Percentiles rank a stretch among this genome's conserved stretches.
Conservation (phyloP, 2,113 vertebrate species). For the Machaerirhynchus nigripectus region DNA sequence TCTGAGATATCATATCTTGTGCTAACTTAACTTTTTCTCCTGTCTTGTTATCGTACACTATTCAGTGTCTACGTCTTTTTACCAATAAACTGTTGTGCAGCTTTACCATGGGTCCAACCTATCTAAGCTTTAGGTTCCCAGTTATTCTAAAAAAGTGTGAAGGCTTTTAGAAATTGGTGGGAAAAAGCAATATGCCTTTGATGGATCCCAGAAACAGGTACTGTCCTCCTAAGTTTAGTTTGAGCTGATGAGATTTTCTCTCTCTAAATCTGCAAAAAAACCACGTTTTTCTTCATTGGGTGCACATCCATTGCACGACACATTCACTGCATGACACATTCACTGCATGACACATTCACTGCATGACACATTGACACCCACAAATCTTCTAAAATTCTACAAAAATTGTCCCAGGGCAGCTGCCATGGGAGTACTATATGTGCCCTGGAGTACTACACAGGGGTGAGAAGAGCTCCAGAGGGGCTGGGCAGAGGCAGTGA, state of each 20-base stretch:
- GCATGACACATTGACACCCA: background rate
- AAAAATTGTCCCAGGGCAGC: fast-evolving
- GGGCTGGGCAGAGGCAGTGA: background rate
- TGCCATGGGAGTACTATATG: background rate
- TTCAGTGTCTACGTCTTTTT: background rate
- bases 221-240: background rate
- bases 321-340: background rate
- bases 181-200: background rate
- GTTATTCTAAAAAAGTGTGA: background rate
- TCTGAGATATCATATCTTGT: background rate
- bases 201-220: background rate
- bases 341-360: too few species aligned
- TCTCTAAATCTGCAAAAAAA: background rate
- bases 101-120: background rate
- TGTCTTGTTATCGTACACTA: background rate
- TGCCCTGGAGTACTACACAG: background rate
- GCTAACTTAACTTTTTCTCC: background rate
- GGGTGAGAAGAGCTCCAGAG: too few species aligned
- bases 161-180: background rate
- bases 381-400: background rate
- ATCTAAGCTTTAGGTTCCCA: background rate
- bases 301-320: background rate
- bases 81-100: background rate
- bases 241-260: background rate
- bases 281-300: background rate